Evolutionary conservation across 2,888 invertebrate species (phyloP).

Genomic region (Galerucella pusilla): DNA sequence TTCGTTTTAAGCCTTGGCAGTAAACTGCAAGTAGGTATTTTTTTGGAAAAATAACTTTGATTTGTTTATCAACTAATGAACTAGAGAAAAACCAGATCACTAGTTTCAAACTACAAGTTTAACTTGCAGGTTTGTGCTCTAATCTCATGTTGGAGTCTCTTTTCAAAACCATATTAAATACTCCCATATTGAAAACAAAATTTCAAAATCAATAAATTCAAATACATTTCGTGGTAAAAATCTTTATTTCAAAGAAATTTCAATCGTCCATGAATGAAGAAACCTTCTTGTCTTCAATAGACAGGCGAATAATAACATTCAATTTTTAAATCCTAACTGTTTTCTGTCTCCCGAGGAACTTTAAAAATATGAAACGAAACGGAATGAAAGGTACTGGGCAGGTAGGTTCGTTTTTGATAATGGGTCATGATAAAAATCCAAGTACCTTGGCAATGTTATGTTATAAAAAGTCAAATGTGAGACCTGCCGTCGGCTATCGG

Average conservation of each 20-base stretch:
- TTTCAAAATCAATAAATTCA: too few species aligned
- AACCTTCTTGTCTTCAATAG: neutral
- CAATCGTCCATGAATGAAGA: neutral
- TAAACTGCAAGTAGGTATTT: too few species aligned
- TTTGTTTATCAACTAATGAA: too few species aligned
- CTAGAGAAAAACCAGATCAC: too few species aligned
- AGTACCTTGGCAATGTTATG: conserved; percentile 42
- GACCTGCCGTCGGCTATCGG: conserved; percentile 31
- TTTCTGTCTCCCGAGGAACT: neutral
- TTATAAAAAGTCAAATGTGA: conserved; percentile 45
- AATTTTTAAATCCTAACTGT: conserved; percentile 29
- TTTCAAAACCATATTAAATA: too few species aligned
- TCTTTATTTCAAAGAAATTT: neutral
- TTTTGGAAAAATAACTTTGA: too few species aligned
- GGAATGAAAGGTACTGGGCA: conserved; percentile 36
- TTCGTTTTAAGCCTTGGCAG: too few species aligned
- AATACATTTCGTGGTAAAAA: neutral
- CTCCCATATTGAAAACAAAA: too few species aligned
- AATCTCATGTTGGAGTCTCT: too few species aligned
- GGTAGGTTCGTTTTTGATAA: conserved; percentile 43
- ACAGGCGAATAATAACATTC: conserved; percentile 29
- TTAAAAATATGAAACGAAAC: conserved; percentile 27
- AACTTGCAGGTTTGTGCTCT: too few species aligned
- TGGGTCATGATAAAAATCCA: conserved; percentile 45
- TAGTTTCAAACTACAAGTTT: too few species aligned